Conservation (phyloP, 2,113 vertebrate genomes). For the Hylia prasina region DNA sequence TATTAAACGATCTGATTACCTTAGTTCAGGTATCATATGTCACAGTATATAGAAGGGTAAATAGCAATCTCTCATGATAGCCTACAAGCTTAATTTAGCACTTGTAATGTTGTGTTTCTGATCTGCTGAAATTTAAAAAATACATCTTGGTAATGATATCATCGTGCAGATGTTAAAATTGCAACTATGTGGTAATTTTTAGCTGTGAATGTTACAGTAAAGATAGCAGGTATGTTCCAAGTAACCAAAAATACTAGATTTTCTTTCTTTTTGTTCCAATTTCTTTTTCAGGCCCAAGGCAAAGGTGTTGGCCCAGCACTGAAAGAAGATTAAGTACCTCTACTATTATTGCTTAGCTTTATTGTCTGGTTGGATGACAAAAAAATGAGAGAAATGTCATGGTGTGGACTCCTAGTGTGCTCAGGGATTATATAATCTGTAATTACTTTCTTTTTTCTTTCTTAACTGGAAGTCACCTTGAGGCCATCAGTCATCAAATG, state of each 20-base stretch:
- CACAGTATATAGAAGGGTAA: background rate
- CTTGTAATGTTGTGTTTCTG: background rate
- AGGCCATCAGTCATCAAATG: background rate
- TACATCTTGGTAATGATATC: background rate
- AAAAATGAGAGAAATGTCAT: background rate
- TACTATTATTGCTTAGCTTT: background rate
- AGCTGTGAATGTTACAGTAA: background rate
- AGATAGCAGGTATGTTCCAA: background rate
- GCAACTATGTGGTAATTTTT: background rate
- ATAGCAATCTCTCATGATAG: background rate
- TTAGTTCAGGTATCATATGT: background rate
- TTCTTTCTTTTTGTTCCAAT: background rate
- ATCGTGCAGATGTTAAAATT: background rate
- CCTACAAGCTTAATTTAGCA: background rate
- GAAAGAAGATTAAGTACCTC: background rate
- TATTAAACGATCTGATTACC: background rate
- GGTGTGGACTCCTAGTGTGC: background rate
- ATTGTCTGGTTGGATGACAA: background rate
- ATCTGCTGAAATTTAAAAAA: background rate
- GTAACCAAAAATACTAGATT: background rate
- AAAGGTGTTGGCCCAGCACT: background rate
- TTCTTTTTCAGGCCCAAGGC: background rate
- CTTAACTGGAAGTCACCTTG: background rate
- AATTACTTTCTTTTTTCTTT: background rate
- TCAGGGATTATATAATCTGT: background rate